Evolutionary conservation across 2,888 invertebrate genomes (phyloP).

Genomic region (Morpho achilles): DNA sequence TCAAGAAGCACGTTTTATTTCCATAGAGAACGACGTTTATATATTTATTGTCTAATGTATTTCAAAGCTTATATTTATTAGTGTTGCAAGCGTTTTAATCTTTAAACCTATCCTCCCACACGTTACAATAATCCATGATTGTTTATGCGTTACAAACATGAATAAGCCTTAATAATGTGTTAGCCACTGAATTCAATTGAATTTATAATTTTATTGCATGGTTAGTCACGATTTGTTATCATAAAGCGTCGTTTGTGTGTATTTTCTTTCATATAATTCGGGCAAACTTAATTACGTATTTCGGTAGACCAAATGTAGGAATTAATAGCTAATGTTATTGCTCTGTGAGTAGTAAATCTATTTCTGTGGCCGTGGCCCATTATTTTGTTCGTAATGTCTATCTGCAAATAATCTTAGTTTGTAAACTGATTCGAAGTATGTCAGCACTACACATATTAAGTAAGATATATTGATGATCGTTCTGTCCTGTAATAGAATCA

Average conservation of each 20-base stretch:
- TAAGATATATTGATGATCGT: too few species aligned
- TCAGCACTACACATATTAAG: too few species aligned
- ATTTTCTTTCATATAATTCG: slow-evolving; percentile 26
- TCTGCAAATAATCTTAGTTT: too few species aligned
- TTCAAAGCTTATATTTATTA: slow-evolving; percentile 22
- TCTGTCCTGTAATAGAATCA: too few species aligned
- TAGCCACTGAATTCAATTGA: slow-evolving; percentile 50
- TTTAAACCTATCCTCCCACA: slow-evolving; percentile 29
- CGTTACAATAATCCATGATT: slow-evolving; percentile 32
- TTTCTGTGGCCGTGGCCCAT: neutral
- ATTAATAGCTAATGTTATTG: slow-evolving; percentile 51
- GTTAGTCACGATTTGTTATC: slow-evolving; percentile 60
- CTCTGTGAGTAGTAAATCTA: slow-evolving; percentile 53
- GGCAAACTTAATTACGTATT: slow-evolving; percentile 36
- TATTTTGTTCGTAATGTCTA: slow-evolving; percentile 9
- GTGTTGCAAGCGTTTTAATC: slow-evolving; percentile 26
- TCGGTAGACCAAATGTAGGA: slow-evolving; percentile 49
- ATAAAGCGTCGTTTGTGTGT: slow-evolving; percentile 39
- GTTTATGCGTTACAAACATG: slow-evolving; percentile 41
- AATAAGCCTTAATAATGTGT: slow-evolving; percentile 54
- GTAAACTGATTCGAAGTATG: too few species aligned
- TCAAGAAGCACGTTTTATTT: slow-evolving; percentile 5
- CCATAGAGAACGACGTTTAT: slow-evolving; percentile 10
- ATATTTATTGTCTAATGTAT: slow-evolving; percentile 16
- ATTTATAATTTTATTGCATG: slow-evolving; percentile 57